phyloP scores from a whole-genome alignment of 2,888 invertebrate genomes.

The Deilephila elpenor region DNA sequence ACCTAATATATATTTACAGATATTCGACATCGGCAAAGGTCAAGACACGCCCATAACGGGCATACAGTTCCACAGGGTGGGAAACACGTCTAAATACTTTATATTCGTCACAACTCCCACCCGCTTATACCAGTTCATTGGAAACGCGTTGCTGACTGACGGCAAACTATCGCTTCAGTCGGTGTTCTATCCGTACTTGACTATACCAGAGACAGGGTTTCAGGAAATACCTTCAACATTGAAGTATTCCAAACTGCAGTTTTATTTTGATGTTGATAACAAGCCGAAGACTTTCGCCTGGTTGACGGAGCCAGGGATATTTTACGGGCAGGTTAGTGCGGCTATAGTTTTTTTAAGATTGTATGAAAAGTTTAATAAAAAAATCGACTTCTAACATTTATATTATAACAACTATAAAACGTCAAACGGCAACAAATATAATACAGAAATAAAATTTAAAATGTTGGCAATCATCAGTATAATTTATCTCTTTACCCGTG shows the following conservation, averaged over 20 bases:
- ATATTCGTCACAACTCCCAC: conserved; percentile 93
- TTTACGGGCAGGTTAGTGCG: conserved; percentile 88
- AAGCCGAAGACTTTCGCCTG: conserved; percentile 93
- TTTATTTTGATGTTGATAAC: conserved; percentile 88
- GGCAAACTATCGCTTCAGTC: conserved; percentile 92
- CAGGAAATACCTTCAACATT: conserved; percentile 89
- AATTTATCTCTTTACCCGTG: no score
- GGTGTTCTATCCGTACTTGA: conserved; percentile 91
- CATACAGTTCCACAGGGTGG: conserved; percentile 91
- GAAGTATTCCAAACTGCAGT: conserved; percentile 91
- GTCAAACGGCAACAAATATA: no score
- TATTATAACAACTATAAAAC: no score
- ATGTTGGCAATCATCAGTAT: no score
- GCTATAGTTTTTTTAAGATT: conserved; percentile 12
- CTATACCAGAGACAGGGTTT: conserved; percentile 88
- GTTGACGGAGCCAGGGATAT: conserved; percentile 93
- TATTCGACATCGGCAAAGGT: conserved; percentile 94
- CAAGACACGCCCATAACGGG: conserved; percentile 93
- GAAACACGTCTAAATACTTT: conserved; percentile 89
- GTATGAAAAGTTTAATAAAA: no score
- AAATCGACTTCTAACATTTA: no score
- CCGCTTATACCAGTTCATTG: conserved; percentile 94
- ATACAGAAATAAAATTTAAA: no score
- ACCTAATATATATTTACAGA: conserved; percentile 76
- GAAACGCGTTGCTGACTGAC: conserved; percentile 87